Evolutionary conservation across 2,797 vertebrate species (phyloP).

Genomic region (Mallotus villosus): DNA sequence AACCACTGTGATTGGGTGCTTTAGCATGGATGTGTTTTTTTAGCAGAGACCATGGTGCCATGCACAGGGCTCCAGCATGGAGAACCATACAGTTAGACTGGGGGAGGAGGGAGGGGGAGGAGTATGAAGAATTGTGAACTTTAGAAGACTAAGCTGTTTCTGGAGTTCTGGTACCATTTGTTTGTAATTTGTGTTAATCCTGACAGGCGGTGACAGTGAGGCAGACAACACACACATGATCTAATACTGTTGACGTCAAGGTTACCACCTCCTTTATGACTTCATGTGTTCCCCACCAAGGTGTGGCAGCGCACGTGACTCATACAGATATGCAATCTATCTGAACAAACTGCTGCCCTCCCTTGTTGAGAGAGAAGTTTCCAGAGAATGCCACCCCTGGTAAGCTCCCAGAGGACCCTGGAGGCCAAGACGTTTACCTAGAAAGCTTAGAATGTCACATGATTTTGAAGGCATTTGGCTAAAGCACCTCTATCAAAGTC

Average conservation of each 20-base stretch:
- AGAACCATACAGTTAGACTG: not conserved
- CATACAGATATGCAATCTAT: conserved; percentile 38
- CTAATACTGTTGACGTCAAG: conserved; percentile 11
- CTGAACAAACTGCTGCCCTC: conserved; percentile 29
- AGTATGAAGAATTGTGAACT: not conserved
- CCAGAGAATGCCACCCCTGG: conserved; percentile 41
- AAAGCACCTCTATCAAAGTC: conserved; percentile 6
- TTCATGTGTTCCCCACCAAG: conserved; percentile 53
- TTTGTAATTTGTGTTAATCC: conserved; percentile 15
- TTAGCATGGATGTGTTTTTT: conserved; percentile 33
- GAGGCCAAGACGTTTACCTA: conserved; percentile 37
- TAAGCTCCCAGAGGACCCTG: conserved; percentile 39
- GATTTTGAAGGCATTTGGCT: conserved; percentile 47
- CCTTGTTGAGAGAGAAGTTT: conserved; percentile 26
- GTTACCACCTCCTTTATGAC: conserved; percentile 7
- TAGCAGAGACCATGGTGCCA: conserved; percentile 11
- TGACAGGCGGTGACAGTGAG: conserved; percentile 25
- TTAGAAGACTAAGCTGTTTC: conserved; percentile 29
- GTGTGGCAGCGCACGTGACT: conserved; percentile 65
- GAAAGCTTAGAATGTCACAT: conserved; percentile 61
- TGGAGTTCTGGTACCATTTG: conserved; percentile 13
- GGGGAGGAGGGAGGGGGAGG: not conserved
- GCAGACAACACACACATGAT: conserved; percentile 35
- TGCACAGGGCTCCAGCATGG: conserved; percentile 12
- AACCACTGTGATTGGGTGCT: conserved; percentile 26